Conservation (phyloP, 2,797 vertebrate species). For the Coreius guichenoti region DNA sequence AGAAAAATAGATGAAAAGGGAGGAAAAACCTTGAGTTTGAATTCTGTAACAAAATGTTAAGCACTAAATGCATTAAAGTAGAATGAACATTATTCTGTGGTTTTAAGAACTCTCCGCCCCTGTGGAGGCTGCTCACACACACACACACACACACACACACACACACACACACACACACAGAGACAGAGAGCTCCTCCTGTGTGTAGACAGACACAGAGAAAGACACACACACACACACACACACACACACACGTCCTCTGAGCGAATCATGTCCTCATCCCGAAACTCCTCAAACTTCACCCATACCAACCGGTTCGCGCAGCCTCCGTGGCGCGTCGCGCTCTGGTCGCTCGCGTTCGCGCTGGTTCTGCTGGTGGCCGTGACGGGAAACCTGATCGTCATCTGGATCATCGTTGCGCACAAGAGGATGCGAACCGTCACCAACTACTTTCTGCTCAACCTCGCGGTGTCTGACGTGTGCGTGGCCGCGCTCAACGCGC, state of each 20-base stretch:
- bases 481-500: conserved; percentile 85
- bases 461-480: conserved; percentile 85
- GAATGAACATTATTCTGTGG: not conserved
- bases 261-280: conserved; percentile 3
- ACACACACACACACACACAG: not conserved
- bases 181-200: not conserved
- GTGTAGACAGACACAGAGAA: not conserved
- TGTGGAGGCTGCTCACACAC: not conserved
- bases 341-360: conserved; percentile 86
- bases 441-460: conserved; percentile 88
- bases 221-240: not conserved
- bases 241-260: not conserved
- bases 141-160: not conserved
- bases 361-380: conserved; percentile 79
- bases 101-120: not conserved
- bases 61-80: not conserved
- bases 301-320: conserved; percentile 83
- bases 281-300: conserved; percentile 68
- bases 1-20: not conserved
- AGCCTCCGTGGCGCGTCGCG: conserved; percentile 83
- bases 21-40: not conserved
- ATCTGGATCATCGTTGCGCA: conserved; percentile 90
- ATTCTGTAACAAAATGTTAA: not conserved
- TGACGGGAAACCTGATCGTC: conserved; percentile 84
- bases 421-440: conserved; percentile 87